Percentiles rank a stretch among this genome's conserved stretches.
Evolutionary conservation across 2,888 invertebrate genomes (phyloP).

Genomic region (Apoda limacodes): DNA sequence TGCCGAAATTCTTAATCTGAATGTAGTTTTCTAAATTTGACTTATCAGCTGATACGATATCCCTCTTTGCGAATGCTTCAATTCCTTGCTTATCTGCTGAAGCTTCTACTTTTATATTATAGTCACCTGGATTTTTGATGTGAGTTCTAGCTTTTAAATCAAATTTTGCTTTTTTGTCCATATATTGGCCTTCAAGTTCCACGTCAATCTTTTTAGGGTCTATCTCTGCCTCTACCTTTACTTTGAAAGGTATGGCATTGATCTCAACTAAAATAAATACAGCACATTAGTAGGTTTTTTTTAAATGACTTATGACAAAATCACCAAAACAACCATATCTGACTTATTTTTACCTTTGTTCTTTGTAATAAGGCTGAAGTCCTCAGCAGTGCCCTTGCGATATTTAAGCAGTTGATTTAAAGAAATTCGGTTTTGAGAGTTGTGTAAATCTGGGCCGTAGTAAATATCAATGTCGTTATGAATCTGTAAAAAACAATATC

Average conservation of each 20-base stretch:
- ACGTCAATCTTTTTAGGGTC: constrained; percentile 68
- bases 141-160: constrained; percentile 67
- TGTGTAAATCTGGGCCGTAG: constrained; percentile 73
- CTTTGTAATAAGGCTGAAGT: constrained; percentile 61
- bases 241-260: constrained; percentile 57
- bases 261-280: constrained; percentile 66
- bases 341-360: constrained; percentile 44
- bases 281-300: too few relatives aligned
- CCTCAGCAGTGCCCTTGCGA: constrained; percentile 35
- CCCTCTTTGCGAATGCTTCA: constrained; percentile 67
- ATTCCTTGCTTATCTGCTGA: constrained; percentile 37
- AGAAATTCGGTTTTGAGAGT: constrained; percentile 65
- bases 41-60: constrained; percentile 65
- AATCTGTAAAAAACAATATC: constrained; percentile 24
- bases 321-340: neutral
- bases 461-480: constrained; percentile 66
- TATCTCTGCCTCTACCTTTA: constrained; percentile 66
- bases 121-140: constrained; percentile 52
- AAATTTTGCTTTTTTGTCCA: constrained; percentile 70
- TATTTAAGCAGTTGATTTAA: constrained; percentile 53
- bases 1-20: constrained; percentile 70
- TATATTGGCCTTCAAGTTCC: constrained; percentile 68
- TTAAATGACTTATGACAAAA: neutral
- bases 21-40: constrained; percentile 73
- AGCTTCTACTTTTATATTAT: constrained; percentile 42